These are phyloP conservation scores for Chauna torquata DNA, from an alignment of 2,113 vertebrate genomes.

Conservation along the genomic window DNA sequence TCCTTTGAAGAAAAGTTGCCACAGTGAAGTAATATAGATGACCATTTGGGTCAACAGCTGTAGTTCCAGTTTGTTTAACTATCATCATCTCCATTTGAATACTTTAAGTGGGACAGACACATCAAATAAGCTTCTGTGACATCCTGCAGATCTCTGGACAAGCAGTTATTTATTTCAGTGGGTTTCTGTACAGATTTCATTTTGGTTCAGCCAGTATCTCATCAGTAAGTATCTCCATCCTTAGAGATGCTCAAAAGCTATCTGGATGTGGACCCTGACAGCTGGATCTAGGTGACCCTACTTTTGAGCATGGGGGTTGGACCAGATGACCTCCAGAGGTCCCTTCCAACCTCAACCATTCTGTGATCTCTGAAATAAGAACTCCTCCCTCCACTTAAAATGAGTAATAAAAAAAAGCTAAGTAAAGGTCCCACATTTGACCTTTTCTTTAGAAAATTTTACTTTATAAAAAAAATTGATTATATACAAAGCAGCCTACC, in stretches of 20 bases:
- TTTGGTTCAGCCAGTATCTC: not conserved
- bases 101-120: not conserved
- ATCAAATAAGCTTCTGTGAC: not conserved
- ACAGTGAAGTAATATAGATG: not conserved
- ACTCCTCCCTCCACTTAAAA: not conserved
- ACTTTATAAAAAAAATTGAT: not conserved
- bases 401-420: not conserved
- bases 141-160: not conserved
- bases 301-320: not conserved
- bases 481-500: not conserved
- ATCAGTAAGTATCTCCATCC: accelerated
- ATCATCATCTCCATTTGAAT: accelerated
- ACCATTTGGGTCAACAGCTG: accelerated
- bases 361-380: not conserved
- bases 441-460: not conserved
- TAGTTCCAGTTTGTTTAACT: not conserved
- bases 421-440: not conserved
- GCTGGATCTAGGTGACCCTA: not conserved
- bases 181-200: not conserved
- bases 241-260: not conserved
- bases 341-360: not conserved
- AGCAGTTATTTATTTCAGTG: not conserved
- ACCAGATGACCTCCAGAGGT: not conserved
- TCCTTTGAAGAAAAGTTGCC: not conserved
- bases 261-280: not conserved